phyloP scores from a whole-genome alignment of 2,888 invertebrate species.

The Drosophila greeni region DNA sequence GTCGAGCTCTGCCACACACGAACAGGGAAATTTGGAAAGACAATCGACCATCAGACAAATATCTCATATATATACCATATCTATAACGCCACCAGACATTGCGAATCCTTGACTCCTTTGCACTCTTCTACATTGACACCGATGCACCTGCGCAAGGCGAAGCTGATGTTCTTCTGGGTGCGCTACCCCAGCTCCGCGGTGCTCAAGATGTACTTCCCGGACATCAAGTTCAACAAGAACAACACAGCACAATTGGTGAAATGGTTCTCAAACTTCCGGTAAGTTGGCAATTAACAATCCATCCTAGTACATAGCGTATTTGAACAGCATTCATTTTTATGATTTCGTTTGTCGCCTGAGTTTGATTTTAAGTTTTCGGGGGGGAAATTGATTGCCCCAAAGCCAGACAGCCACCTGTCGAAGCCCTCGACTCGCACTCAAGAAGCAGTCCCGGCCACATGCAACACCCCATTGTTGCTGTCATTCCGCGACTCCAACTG shows the following conservation, averaged over 20 bases:
- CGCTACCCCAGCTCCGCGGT: conserved; percentile 99
- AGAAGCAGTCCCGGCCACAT: conserved; percentile 57
- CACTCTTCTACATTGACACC: conserved; percentile 98
- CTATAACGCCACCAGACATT: conserved; percentile 66
- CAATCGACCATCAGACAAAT: conserved; percentile 46
- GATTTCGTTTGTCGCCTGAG: conserved; percentile 41
- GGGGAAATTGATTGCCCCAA: conserved; percentile 46
- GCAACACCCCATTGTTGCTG: conserved; percentile 53
- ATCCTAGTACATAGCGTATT: conserved; percentile 3
- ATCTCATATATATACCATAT: conserved; percentile 30
- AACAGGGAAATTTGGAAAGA: conserved; percentile 55
- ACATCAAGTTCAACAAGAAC: conserved; percentile 99
- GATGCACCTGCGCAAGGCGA: conserved; percentile 99
- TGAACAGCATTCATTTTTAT: conserved; percentile 71
- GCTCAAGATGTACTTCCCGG: conserved; percentile 99
- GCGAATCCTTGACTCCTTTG: conserved; percentile 89
- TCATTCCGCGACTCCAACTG: conserved; percentile 53
- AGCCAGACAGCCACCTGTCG: conserved; percentile 57
- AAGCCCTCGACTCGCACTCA: conserved; percentile 65
- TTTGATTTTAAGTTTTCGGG: conserved; percentile 18
- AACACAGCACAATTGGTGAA: conserved; percentile 99
- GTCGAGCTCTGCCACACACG: conserved; percentile 36
- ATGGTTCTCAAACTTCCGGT: conserved; percentile 99
- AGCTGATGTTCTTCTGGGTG: conserved; percentile 99
- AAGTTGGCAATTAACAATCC: conserved; percentile 77